Percentiles rank a stretch among this genome's conserved stretches.
phyloP scores from a whole-genome alignment of 2,797 vertebrate genomes.

The Scolopax rusticola region DNA sequence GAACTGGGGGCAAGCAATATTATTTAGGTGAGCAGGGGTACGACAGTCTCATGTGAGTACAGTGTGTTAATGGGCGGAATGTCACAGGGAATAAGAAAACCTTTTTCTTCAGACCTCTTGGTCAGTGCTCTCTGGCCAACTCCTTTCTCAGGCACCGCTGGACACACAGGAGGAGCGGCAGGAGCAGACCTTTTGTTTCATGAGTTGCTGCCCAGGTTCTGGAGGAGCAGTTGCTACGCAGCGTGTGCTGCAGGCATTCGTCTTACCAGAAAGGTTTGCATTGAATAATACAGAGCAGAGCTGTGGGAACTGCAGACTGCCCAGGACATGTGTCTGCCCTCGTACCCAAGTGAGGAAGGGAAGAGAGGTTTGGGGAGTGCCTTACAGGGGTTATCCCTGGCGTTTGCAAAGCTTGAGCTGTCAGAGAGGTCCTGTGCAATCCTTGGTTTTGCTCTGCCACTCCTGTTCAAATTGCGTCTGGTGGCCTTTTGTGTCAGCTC shows the following conservation, averaged over 20 bases:
- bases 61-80: neutral
- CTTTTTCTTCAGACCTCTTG: neutral
- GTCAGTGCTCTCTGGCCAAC: neutral
- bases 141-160: neutral
- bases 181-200: neutral
- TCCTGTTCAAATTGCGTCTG: neutral
- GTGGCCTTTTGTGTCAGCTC: neutral
- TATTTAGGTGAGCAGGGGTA: neutral
- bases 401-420: neutral
- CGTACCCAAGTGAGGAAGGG: neutral
- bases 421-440: neutral
- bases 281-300: neutral
- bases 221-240: neutral
- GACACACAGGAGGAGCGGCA: rapidly evolving
- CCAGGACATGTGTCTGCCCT: neutral
- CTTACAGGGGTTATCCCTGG: neutral
- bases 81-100: neutral
- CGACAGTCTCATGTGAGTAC: neutral
- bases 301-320: neutral
- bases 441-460: neutral
- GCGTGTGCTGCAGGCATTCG: neutral
- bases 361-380: neutral
- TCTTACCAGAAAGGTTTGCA: neutral
- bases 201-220: neutral
- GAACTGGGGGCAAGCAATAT: neutral